Evolutionary conservation across 2,113 vertebrate species (phyloP).

Genomic region (Oryzias javanicus): DNA sequence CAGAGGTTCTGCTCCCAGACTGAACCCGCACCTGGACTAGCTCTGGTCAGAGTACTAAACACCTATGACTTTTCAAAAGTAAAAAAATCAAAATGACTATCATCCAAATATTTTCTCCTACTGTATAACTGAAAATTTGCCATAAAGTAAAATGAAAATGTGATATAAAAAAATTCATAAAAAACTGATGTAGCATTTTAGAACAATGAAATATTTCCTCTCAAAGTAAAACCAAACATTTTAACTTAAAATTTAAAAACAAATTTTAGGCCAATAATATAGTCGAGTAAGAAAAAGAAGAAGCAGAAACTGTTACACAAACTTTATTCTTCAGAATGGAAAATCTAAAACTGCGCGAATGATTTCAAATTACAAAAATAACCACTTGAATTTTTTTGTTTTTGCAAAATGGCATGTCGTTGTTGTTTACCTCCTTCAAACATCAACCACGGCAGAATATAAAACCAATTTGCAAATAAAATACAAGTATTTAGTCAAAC

Average conservation of each 20-base stretch:
- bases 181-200: constrained; percentile 9
- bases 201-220: constrained; percentile 72
- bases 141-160: too few relatives aligned
- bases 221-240: too few relatives aligned
- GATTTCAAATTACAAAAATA: constrained; percentile 60
- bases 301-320: constrained; percentile 64
- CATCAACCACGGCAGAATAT: constrained; percentile 33
- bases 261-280: too few relatives aligned
- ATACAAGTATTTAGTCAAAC: constrained; percentile 44
- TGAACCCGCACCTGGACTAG: constrained; percentile 22
- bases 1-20: constrained; percentile 47
- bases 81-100: too few relatives aligned
- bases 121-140: background rate
- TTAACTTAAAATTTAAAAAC: too few relatives aligned
- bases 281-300: constrained; percentile 54
- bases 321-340: constrained; percentile 58
- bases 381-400: constrained; percentile 44
- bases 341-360: constrained; percentile 50
- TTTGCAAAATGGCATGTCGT: constrained; percentile 21
- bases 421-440: constrained; percentile 33
- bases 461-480: constrained; percentile 48
- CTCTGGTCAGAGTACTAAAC: constrained; percentile 41
- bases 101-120: too few relatives aligned
- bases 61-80: constrained; percentile 13
- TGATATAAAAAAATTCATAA: background rate